Percentiles rank a stretch among this genome's conserved stretches.
These are phyloP conservation scores for Laticauda colubrina DNA, from an alignment of 2,113 vertebrate species.

Conservation along the genomic window DNA sequence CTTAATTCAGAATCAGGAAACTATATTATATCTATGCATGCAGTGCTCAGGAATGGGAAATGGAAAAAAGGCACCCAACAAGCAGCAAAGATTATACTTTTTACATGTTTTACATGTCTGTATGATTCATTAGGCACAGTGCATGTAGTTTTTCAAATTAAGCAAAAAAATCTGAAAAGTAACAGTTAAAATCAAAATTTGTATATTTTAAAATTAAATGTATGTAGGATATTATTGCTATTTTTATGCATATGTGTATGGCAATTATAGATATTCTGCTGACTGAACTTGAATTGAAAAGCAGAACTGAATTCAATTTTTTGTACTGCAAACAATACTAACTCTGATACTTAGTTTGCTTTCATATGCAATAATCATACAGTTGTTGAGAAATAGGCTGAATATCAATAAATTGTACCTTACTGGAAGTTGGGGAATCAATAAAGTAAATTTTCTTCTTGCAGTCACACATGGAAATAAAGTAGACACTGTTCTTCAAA, in stretches of 20 bases:
- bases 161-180: neutral
- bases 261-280: neutral
- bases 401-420: neutral
- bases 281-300: neutral
- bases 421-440: neutral
- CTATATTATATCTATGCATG: neutral
- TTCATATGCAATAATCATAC: neutral
- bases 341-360: neutral
- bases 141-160: neutral
- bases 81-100: neutral
- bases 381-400: neutral
- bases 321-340: neutral
- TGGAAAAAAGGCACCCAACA: neutral
- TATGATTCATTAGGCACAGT: neutral
- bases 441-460: neutral
- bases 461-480: neutral
- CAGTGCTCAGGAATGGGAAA: neutral
- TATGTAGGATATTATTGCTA: neutral
- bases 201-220: neutral
- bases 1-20: neutral
- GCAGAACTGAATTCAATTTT: neutral
- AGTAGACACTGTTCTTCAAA: neutral
- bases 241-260: neutral
- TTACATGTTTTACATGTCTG: neutral
- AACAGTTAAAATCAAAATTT: neutral